These are phyloP conservation scores for Pithys albifrons DNA, from an alignment of 2,113 vertebrate species.

Conservation along the genomic window DNA sequence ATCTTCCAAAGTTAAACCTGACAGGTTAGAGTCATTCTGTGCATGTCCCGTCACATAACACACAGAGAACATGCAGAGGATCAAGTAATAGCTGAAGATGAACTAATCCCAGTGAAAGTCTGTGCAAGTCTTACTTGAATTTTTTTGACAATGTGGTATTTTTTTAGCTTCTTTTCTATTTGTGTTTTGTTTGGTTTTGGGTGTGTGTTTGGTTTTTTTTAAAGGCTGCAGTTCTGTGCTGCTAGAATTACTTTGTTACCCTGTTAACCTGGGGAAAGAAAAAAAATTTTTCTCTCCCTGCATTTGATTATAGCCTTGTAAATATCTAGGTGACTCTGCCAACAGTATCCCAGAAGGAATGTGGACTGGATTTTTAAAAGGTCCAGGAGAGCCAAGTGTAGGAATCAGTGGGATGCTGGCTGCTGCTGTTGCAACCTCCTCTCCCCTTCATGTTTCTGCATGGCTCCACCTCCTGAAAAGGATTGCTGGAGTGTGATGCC, in stretches of 20 bases:
- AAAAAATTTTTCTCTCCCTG: neutral
- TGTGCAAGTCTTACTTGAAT: neutral
- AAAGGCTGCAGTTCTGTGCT: neutral
- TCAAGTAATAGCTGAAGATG: neutral
- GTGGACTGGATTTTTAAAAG: neutral
- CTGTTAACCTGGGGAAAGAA: neutral
- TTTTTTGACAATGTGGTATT: neutral
- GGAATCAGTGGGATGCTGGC: neutral
- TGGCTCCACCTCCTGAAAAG: neutral
- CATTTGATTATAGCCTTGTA: neutral
- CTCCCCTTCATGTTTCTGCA: neutral
- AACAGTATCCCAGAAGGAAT: neutral
- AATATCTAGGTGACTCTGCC: neutral
- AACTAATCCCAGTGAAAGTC: neutral
- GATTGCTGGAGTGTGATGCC: neutral
- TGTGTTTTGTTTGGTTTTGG: neutral
- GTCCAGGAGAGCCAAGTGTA: neutral
- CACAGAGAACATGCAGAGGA: neutral
- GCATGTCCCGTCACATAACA: neutral
- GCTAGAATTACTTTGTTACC: neutral
- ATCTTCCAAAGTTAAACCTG: conserved; percentile 31
- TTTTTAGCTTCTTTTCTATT: neutral
- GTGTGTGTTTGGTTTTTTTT: neutral
- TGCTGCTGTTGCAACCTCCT: neutral
- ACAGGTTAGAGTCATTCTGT: neutral